Base-by-base conservation (phyloP, 2,888 invertebrate genomes). In the Caenorhabditis becei region DNA sequence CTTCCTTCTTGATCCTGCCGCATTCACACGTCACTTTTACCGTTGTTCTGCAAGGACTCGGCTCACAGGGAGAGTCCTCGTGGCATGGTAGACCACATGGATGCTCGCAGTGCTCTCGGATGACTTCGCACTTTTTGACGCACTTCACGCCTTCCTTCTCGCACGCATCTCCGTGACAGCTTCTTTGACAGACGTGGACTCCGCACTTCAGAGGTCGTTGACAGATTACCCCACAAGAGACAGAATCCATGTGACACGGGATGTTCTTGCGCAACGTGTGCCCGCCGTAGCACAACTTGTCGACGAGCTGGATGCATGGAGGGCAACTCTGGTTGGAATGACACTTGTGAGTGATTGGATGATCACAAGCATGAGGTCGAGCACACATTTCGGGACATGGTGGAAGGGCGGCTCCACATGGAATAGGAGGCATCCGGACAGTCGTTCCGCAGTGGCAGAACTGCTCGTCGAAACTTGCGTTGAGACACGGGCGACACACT, bases 341-440 rank as follows among this genome's bases (percentile, higher is more conserved):
- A 93, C 62, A 83, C 59, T 77, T 77, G 58, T 86, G 85, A 2
- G 37, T 75, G 8, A 83, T 79, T 1, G 62, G 91, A 80, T 88
- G 88, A 32, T 77, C 70, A 35, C 88, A 88, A 10, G 97, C 78
- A 94, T 94, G 92, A 96, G 97, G 89, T 94, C 94, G 3, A 95
- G 94, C 93, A 92, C 97, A 98, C 0, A 94, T 94, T 20, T 94
- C 93, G 54, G 92, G 92, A 92, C 98, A 98, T 2, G 93, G 92
- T 0, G 97, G 97, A 3, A 95, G 94, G 79, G 94, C 94, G 0
- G 96, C 95, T 20, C 97, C 97, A 92, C 98, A 98, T 0, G 95
- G 94, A 62, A 98, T 94, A 0, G 98, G 98, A 1, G 98, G 97
- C 91, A 95, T 94, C 67, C 95, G 92, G 35, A 96, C 95, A 84